These are phyloP conservation scores for Callionymus lyra DNA, from an alignment of 2,113 vertebrate species.

Conservation along the genomic window DNA sequence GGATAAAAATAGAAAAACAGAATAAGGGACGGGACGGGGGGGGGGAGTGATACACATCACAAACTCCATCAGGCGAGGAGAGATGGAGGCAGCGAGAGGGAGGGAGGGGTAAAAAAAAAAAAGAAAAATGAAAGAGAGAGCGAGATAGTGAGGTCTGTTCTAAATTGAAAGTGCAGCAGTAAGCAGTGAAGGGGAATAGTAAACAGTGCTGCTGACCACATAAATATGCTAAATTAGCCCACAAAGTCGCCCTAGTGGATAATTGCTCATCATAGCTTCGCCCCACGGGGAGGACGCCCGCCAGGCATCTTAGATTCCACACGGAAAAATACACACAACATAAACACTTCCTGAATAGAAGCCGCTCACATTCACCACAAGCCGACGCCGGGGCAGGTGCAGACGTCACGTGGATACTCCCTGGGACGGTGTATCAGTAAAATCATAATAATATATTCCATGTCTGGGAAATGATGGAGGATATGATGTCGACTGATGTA, in stretches of 20 bases:
- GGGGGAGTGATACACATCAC: conserved; percentile 53
- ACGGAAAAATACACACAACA: conserved; percentile 42
- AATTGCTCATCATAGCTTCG: conserved; percentile 64
- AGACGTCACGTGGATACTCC: neutral
- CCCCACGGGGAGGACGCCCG: conserved; percentile 50
- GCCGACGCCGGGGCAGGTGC: conserved; percentile 13
- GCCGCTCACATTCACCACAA: conserved; percentile 14
- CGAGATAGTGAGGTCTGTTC: conserved; percentile 34
- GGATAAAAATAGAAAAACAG: conserved; percentile 61
- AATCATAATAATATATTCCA: too few species aligned
- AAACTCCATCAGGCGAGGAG: conserved; percentile 53
- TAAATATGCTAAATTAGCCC: conserved; percentile 65
- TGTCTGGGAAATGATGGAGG: too few species aligned
- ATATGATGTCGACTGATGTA: too few species aligned
- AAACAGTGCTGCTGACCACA: conserved; percentile 62
- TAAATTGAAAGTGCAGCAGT: conserved; percentile 62
- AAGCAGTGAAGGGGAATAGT: conserved; percentile 60
- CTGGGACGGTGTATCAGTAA: too few species aligned
- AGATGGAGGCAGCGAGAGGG: conserved; percentile 40
- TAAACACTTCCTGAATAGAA: conserved; percentile 10
- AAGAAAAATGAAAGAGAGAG: conserved; percentile 21
- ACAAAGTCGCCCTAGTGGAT: conserved; percentile 62
- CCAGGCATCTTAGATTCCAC: conserved; percentile 57
- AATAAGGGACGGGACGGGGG: conserved; percentile 23
- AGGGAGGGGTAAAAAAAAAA: conserved; percentile 21